Conservation (phyloP, 1,140 invertebrate genomes). For the Cherax quadricarinatus region DNA sequence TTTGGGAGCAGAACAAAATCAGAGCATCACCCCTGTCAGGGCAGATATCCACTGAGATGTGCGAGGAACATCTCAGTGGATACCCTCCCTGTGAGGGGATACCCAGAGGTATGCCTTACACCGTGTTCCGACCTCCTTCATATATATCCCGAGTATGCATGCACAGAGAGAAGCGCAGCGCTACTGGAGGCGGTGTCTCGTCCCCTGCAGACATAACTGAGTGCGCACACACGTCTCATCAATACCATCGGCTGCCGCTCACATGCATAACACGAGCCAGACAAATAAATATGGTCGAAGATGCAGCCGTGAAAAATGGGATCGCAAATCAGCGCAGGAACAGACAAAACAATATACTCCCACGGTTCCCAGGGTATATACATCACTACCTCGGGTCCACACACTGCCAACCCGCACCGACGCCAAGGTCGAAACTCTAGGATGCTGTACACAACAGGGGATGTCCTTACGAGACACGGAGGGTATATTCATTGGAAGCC, state of each 20-base stretch:
- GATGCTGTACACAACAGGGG: not conserved
- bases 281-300: slow-evolving; percentile 45
- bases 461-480: not conserved
- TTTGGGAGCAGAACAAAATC: too few relatives aligned
- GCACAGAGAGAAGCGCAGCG: too few relatives aligned
- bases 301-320: slow-evolving; percentile 44
- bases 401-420: slow-evolving; percentile 31
- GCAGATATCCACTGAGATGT: too few relatives aligned
- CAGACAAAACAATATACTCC: slow-evolving; percentile 48
- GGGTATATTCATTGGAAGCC: slow-evolving; percentile 6
- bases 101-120: too few relatives aligned
- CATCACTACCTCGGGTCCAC: slow-evolving; percentile 10
- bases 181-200: too few relatives aligned
- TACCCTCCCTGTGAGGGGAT: too few relatives aligned
- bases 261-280: slow-evolving; percentile 43
- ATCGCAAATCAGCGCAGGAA: slow-evolving; percentile 44
- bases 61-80: too few relatives aligned
- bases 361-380: slow-evolving; percentile 28
- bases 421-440: not conserved
- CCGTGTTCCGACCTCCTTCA: too few relatives aligned
- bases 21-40: too few relatives aligned
- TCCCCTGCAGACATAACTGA: too few relatives aligned
- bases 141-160: too few relatives aligned
- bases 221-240: not conserved
- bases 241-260: slow-evolving; percentile 17